phyloP scores from a whole-genome alignment of 53 echinoderm and acorn worm species.

The Paelopatides confundens region DNA sequence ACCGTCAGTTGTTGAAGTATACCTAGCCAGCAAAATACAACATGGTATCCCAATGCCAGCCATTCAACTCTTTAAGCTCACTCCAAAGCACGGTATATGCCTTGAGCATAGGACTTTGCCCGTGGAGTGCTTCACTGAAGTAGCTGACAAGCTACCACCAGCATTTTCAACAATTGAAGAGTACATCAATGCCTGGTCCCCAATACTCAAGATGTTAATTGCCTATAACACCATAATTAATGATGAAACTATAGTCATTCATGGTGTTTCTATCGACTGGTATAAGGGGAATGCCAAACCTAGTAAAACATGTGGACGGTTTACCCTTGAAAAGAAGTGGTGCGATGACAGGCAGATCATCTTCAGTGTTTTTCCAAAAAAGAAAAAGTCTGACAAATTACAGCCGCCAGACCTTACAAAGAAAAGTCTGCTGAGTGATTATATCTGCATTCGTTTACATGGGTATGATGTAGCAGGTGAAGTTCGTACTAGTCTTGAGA shows the following conservation, averaged over 20 bases:
- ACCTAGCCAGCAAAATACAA: constrained; percentile 60
- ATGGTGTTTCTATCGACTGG: constrained; percentile 71
- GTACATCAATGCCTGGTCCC: constrained; percentile 79
- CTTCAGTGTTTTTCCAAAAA: constrained; percentile 11
- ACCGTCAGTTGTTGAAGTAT: constrained; percentile 67
- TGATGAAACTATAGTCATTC: constrained; percentile 78
- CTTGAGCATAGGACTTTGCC: constrained; percentile 80
- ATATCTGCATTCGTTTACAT: constrained; percentile 55
- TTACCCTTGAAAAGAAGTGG: constrained; percentile 50
- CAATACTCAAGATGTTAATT: constrained; percentile 76
- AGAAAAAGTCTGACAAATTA: background rate
- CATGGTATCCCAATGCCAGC: constrained; percentile 68
- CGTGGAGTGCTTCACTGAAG: constrained; percentile 72
- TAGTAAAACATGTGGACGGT: background rate
- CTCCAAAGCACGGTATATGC: constrained; percentile 79
- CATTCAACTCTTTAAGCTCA: constrained; percentile 81
- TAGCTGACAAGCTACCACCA: constrained; percentile 56
- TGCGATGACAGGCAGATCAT: constrained; percentile 52
- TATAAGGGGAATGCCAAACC: constrained; percentile 1
- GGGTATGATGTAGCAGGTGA: background rate
- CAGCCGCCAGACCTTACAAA: background rate
- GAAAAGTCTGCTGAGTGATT: constrained; percentile 41
- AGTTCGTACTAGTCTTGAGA: background rate
- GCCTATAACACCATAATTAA: constrained; percentile 69
- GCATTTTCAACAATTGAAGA: constrained; percentile 35